Evolutionary conservation across 2,113 vertebrate species (phyloP).

Genomic region (Lophura nycthemera): DNA sequence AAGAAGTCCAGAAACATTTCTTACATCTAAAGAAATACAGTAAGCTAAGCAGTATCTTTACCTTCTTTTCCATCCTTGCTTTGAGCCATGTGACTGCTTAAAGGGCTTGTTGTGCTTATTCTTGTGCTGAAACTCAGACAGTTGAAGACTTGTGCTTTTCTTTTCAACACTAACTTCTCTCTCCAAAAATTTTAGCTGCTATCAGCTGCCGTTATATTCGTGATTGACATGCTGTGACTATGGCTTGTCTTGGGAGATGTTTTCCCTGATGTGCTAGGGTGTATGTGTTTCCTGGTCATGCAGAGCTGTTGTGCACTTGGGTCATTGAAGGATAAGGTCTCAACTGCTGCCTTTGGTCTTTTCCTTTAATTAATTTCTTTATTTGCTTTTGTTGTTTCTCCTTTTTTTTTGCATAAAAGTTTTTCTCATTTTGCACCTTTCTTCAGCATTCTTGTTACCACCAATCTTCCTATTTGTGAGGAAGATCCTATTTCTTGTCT

Average conservation of each 20-base stretch:
- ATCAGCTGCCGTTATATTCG: background rate
- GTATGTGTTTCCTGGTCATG: background rate
- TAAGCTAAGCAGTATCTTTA: background rate
- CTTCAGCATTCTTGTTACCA: background rate
- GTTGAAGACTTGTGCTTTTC: background rate
- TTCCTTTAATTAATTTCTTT: background rate
- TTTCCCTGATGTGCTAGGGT: background rate
- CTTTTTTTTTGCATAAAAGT: background rate
- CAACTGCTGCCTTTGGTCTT: background rate
- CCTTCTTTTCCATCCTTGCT: background rate
- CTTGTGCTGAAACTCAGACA: background rate
- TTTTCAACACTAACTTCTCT: background rate
- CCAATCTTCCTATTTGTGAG: background rate
- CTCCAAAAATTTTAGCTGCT: background rate
- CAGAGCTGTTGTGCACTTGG: background rate
- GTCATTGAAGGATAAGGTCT: background rate
- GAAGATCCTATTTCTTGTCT: background rate
- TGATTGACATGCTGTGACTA: background rate
- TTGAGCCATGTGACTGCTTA: background rate
- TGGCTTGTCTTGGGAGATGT: background rate
- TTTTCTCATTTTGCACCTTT: background rate
- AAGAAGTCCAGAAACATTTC: background rate
- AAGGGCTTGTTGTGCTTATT: background rate
- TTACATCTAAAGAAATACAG: background rate
- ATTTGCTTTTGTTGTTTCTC: background rate